Evolutionary conservation across 1,140 invertebrate species (phyloP).

Genomic region (Aphelenchoides besseyi): DNA sequence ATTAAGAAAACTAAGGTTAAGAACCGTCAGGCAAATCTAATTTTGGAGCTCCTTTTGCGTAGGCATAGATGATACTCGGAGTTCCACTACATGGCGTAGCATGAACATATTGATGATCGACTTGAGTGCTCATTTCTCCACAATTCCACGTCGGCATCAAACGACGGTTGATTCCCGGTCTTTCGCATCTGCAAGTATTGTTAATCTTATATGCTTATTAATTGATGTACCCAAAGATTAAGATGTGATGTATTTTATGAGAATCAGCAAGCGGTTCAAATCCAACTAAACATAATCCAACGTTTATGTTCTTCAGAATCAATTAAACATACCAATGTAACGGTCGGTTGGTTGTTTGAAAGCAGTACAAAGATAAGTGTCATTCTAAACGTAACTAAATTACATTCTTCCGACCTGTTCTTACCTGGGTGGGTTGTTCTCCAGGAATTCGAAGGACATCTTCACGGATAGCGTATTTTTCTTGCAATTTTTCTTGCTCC

Average conservation of each 20-base stretch:
- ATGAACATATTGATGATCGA: conserved; percentile 37
- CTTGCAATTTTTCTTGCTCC: conserved; percentile 8
- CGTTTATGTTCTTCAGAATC: background rate
- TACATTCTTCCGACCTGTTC: background rate
- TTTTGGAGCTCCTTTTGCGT: conserved; percentile 87
- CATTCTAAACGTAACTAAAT: conserved; percentile 69
- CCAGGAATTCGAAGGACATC: conserved; percentile 13
- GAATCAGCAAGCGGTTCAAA: conserved; percentile 88
- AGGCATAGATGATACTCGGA: conserved; percentile 84
- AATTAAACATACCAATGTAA: conserved; percentile 71
- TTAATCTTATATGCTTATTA: conserved; percentile 75
- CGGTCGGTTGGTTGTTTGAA: conserved; percentile 73
- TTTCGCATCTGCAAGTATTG: too few relatives aligned
- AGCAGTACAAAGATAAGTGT: conserved; percentile 79
- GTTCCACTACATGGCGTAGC: conserved; percentile 59
- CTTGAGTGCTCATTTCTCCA: conserved; percentile 77
- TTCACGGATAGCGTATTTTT: background rate
- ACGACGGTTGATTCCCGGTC: too few relatives aligned
- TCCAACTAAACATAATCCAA: conserved; percentile 71
- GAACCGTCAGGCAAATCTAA: conserved; percentile 77
- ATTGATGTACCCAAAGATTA: conserved; percentile 82
- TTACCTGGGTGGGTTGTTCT: conserved; percentile 11
- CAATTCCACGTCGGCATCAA: too few relatives aligned
- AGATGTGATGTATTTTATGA: conserved; percentile 88
- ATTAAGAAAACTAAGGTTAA: too few relatives aligned